phyloP scores from a whole-genome alignment of 2,888 invertebrate genomes.

The Boloria euphrosyne region DNA sequence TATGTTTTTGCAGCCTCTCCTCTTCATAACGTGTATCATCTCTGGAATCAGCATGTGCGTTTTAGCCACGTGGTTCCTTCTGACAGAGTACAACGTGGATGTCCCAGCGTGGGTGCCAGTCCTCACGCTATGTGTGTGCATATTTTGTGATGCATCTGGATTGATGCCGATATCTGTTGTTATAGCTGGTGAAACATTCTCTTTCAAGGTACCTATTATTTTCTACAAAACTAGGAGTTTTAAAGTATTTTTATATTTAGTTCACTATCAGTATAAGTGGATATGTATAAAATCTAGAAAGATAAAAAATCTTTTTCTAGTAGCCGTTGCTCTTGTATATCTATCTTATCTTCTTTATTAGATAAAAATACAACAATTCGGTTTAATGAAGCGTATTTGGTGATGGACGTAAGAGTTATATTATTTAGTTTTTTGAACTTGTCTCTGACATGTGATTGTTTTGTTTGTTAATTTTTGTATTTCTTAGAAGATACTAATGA shows the following conservation, averaged over 20 bases:
- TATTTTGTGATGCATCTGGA: slow-evolving; percentile 61
- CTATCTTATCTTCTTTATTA: no score
- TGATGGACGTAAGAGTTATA: no score
- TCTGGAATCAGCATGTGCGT: slow-evolving; percentile 46
- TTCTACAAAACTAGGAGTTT: not conserved
- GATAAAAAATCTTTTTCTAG: no score
- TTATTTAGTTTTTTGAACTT: no score
- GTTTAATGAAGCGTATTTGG: no score
- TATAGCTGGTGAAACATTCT: slow-evolving; percentile 63
- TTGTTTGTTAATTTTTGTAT: no score
- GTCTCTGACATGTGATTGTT: no score
- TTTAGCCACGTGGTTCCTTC: slow-evolving; percentile 45
- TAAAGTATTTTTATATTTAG: not conserved
- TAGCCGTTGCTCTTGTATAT: no score
- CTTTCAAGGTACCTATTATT: slow-evolving; percentile 47
- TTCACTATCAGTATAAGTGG: not conserved
- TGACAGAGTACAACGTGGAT: slow-evolving; percentile 31
- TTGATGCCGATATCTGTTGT: slow-evolving; percentile 64
- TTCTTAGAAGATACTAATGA: no score
- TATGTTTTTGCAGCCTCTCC: slow-evolving; percentile 40
- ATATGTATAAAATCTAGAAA: no score
- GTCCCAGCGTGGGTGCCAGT: slow-evolving; percentile 49
- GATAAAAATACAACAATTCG: no score
- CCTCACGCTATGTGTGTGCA: slow-evolving; percentile 59
- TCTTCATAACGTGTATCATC: slow-evolving; percentile 39